These are phyloP conservation scores for Periplaneta americana DNA, from an alignment of 1,140 invertebrate species.

Conservation along the genomic window DNA sequence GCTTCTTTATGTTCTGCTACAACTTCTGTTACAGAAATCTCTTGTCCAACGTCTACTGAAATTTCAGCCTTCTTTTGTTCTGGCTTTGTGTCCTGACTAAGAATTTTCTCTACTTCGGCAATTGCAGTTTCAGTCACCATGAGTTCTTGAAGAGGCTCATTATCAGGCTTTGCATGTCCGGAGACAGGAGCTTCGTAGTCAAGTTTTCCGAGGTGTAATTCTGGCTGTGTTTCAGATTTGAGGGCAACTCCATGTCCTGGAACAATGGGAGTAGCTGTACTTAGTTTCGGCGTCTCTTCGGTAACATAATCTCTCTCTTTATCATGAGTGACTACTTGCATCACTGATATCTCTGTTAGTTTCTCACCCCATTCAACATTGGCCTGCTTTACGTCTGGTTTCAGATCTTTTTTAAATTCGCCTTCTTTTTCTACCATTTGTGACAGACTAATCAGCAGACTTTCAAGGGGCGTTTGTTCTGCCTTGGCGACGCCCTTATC, in stretches of 20 bases:
- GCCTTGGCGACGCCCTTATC: constrained; percentile 38
- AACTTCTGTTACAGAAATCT: constrained; percentile 37
- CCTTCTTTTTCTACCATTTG: constrained; percentile 51
- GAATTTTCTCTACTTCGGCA: constrained; percentile 42
- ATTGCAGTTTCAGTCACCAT: constrained; percentile 48
- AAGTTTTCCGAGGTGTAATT: constrained; percentile 39
- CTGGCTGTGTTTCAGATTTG: constrained; percentile 43
- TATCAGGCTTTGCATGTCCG: constrained; percentile 43
- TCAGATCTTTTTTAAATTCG: constrained; percentile 35
- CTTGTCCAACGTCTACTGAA: constrained; percentile 26
- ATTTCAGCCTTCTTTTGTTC: constrained; percentile 33
- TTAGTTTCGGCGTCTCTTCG: constrained; percentile 34
- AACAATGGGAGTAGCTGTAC: constrained; percentile 37
- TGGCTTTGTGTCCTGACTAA: constrained; percentile 33
- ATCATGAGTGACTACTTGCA: constrained; percentile 47
- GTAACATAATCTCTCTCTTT: constrained; percentile 41
- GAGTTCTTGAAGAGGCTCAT: constrained; percentile 46
- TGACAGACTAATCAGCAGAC: constrained; percentile 44
- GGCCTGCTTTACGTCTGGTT: constrained; percentile 44
- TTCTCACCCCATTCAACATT: constrained; percentile 43
- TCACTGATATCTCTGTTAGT: constrained; percentile 38
- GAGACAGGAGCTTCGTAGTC: constrained; percentile 32
- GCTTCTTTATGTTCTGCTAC: constrained; percentile 33
- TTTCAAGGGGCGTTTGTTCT: constrained; percentile 42
- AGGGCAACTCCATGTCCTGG: constrained; percentile 42